Percentiles rank a stretch among this genome's conserved stretches.
Evolutionary conservation across 2,888 invertebrate genomes (phyloP).

Genomic region (Phrixothrix hirtus): DNA sequence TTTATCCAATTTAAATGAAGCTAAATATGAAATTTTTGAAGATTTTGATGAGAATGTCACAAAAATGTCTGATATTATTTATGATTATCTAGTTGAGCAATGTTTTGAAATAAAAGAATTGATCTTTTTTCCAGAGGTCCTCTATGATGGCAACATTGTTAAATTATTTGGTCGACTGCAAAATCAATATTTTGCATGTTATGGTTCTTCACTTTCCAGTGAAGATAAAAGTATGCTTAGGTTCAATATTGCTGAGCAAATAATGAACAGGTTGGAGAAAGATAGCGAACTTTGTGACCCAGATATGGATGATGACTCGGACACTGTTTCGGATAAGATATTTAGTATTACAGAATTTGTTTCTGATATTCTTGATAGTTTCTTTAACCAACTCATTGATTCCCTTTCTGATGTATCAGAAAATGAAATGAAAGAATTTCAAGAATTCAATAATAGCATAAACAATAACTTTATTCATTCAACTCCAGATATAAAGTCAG

Average conservation of each 20-base stretch:
- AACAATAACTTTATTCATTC: no score
- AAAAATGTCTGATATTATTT: slow-evolving; percentile 41
- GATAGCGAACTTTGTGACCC: slow-evolving; percentile 32
- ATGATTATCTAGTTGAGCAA: slow-evolving; percentile 46
- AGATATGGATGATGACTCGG: slow-evolving; percentile 20
- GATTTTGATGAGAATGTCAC: slow-evolving; percentile 29
- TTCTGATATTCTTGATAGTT: slow-evolving; percentile 49
- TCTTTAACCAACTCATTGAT: slow-evolving; percentile 39
- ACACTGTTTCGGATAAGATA: slow-evolving; percentile 45
- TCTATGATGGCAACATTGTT: slow-evolving; percentile 42
- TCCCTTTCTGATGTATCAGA: background rate
- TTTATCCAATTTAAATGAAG: background rate
- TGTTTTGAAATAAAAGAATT: slow-evolving; percentile 47
- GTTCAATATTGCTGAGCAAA: slow-evolving; percentile 36
- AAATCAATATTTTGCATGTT: slow-evolving; percentile 41
- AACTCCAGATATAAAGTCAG: no score
- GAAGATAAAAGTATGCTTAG: slow-evolving; percentile 46
- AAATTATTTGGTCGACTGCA: slow-evolving; percentile 44
- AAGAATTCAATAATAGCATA: no score
- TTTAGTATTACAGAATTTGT: slow-evolving; percentile 50
- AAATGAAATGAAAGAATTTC: slow-evolving; percentile 1
- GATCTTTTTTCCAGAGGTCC: slow-evolving; percentile 50
- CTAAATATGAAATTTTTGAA: background rate
- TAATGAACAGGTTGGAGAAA: slow-evolving; percentile 40
- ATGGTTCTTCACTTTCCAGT: slow-evolving; percentile 33